Percentiles rank a stretch among this genome's conserved stretches.
Conservation (phyloP, 2,113 vertebrate genomes). For the Callopanchax toddi region DNA sequence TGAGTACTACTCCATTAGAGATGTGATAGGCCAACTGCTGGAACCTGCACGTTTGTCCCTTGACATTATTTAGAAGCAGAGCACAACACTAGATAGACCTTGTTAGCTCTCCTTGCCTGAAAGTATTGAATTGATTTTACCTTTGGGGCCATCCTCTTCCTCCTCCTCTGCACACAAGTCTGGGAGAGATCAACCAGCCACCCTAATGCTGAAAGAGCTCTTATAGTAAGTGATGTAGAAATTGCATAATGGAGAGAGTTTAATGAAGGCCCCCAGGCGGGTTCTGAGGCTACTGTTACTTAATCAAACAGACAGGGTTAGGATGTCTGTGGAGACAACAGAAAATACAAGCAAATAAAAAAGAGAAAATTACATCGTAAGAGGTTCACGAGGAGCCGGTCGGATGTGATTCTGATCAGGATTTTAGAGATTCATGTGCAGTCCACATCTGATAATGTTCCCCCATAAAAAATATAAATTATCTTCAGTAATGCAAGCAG, state of each 20-base stretch:
- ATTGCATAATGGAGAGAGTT: conserved; percentile 54
- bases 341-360: conserved; percentile 36
- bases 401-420: conserved; percentile 5
- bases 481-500: too few relatives aligned
- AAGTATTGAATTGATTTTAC: conserved; percentile 73
- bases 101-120: conserved; percentile 67
- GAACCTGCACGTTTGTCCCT: conserved; percentile 48
- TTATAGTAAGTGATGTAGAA: conserved; percentile 55
- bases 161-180: conserved; percentile 23
- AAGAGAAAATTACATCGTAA: conserved; percentile 19
- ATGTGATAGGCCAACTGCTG: conserved; percentile 45
- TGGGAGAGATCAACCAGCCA: conserved; percentile 25
- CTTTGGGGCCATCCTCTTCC: conserved; percentile 30
- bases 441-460: too few relatives aligned
- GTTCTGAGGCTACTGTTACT: conserved; percentile 45
- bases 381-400: conserved; percentile 6
- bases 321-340: conserved; percentile 44
- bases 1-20: conserved; percentile 37
- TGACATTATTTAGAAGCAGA: conserved; percentile 60
- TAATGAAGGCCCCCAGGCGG: conserved; percentile 53
- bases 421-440: too few relatives aligned
- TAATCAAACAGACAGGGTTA: conserved; percentile 59
- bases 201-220: conserved; percentile 37
- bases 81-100: conserved; percentile 64
- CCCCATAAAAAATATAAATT: too few relatives aligned